Evolutionary conservation across 2,113 vertebrate species (phyloP), one percentile per base, ranked within the genome.

Genomic region (Odobenus rosmarus): DNA sequence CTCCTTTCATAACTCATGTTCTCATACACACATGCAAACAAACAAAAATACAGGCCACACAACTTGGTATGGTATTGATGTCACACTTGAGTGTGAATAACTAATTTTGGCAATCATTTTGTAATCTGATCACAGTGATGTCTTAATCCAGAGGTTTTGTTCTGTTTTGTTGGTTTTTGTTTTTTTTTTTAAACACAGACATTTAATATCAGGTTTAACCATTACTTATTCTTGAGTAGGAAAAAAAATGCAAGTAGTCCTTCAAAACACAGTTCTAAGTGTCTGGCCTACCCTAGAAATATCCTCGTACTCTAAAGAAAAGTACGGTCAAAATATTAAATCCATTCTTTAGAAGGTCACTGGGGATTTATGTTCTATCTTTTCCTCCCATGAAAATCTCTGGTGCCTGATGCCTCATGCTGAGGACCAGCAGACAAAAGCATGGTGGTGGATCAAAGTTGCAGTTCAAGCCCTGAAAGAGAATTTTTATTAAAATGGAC

Each of bases 401-500:
- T 82, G 9, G 49, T 92, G 59, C 59, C 59, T 77, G 61, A 62
- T 93, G 87, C 62, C 82, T 59, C 97, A 93, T 95, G 92, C 95
- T 97, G 96, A 42, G 92, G 28, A 77, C 46, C 49, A 92, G 55
- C 24, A 79, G 82, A 97, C 95, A 95, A 95, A 95, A 97, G 90
- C 96, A 64, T 81, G 31, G 33, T 81, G 81, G 87, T 74, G 69
- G 93, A 90, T 95, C 62, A 90, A 90, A 97, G 72, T 90, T 85
- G 51, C 53, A 85, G 83, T 94, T 95, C 93, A 92, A 95, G 92
- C n/a, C 62, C 97, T 88, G 84, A 88, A 93, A 97, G 88, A 96
- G 57, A 92, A 57, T 92, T 97, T 97, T 92, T 96, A 51, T 94
- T 88, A 90, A 97, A 97, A 97, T 96, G 77, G 90, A 93, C 92